A percentile compares a stretch with the other conserved stretches of the same genome.
Evolutionary conservation across 2,797 vertebrate genomes (phyloP).

Genomic region (Novumbra hubbsi): DNA sequence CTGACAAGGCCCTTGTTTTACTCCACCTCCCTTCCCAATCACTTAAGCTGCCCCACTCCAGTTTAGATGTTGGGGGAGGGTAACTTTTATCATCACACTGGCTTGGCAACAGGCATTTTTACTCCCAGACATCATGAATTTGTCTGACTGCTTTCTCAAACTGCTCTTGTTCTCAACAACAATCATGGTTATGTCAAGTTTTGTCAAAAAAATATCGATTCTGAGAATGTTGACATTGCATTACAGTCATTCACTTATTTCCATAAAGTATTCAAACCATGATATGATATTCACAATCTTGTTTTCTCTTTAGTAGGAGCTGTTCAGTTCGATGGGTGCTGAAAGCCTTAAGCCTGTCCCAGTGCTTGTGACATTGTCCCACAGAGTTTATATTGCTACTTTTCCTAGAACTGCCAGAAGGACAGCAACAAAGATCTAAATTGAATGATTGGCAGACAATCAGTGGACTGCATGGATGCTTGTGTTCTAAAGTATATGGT

Average conservation of each 20-base stretch:
- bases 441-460: slow-evolving; percentile 37
- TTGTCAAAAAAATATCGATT: background rate
- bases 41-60: slow-evolving; percentile 68
- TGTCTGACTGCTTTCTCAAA: slow-evolving; percentile 22
- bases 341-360: slow-evolving; percentile 7
- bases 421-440: slow-evolving; percentile 28
- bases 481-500: slow-evolving; percentile 28
- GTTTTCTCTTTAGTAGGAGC: slow-evolving; percentile 8
- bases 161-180: slow-evolving; percentile 11
- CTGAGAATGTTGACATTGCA: background rate
- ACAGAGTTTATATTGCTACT: slow-evolving; percentile 7
- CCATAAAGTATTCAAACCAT: background rate
- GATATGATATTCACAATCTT: background rate
- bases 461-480: slow-evolving; percentile 43
- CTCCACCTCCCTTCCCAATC: slow-evolving; percentile 62
- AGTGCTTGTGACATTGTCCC: slow-evolving; percentile 5
- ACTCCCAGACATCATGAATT: slow-evolving; percentile 35
- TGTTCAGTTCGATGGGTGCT: slow-evolving; percentile 17
- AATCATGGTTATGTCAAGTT: background rate
- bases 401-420: slow-evolving; percentile 17
- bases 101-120: slow-evolving; percentile 68
- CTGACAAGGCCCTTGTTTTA: slow-evolving; percentile 72
- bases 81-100: slow-evolving; percentile 54
- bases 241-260: background rate
- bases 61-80: slow-evolving; percentile 26